Evolutionary conservation across 2,113 vertebrate species (phyloP).

Genomic region (Entomyzon cyanotis): DNA sequence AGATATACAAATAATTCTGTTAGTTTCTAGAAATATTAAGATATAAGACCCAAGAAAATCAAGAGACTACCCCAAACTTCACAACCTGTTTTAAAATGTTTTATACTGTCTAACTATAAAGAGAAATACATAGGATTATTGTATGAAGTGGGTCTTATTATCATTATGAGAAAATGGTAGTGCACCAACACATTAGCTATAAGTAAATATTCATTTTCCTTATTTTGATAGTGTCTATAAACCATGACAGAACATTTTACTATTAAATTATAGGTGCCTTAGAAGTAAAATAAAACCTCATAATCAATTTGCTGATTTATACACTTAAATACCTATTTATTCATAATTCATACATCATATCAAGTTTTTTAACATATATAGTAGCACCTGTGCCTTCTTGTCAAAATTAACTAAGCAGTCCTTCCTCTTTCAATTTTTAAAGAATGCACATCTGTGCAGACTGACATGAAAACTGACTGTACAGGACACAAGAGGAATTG

Average conservation of each 20-base stretch:
- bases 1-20: neutral
- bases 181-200: neutral
- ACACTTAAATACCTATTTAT: conserved; percentile 38
- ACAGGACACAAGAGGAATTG: neutral
- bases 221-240: conserved; percentile 11
- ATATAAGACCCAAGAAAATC: neutral
- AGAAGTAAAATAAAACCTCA: conserved; percentile 25
- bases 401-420: conserved; percentile 6
- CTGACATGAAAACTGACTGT: neutral
- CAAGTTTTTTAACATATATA: neutral
- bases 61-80: neutral
- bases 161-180: conserved; percentile 9
- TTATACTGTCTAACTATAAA: conserved; percentile 17
- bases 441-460: neutral
- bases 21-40: neutral
- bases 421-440: neutral
- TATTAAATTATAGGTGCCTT: conserved; percentile 6
- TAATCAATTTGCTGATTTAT: conserved; percentile 38
- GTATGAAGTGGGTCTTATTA: neutral
- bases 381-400: neutral
- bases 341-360: conserved; percentile 21
- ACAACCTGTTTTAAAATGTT: neutral
- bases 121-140: neutral
- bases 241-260: conserved; percentile 36
- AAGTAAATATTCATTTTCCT: conserved; percentile 19